phyloP scores from a whole-genome alignment of 1,140 invertebrate species.

The Aphaenogaster ashmeadi region DNA sequence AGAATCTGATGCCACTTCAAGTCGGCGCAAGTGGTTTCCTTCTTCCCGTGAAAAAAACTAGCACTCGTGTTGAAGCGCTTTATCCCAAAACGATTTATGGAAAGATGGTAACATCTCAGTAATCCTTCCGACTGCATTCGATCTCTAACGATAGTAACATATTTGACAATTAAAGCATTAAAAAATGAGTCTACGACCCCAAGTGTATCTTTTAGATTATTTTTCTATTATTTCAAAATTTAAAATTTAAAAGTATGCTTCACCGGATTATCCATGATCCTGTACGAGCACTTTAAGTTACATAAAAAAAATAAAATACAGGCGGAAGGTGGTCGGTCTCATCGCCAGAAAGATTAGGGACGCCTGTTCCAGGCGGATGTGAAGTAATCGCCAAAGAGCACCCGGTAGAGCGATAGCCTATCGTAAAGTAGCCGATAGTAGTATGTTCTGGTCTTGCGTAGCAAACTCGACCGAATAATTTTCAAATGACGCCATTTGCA shows the following conservation, averaged over 20 bases:
- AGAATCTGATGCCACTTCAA: conserved; percentile 77
- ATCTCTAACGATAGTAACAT: not conserved
- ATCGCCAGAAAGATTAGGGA: conserved; percentile 54
- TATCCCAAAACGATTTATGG: conserved; percentile 26
- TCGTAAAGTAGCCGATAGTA: conserved; percentile 76
- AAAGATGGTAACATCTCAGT: conserved; percentile 65
- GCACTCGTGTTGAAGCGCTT: not conserved
- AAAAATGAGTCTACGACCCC: not conserved
- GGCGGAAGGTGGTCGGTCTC: conserved; percentile 23
- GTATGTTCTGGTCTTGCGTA: conserved; percentile 37
- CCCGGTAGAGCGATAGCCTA: conserved; percentile 77
- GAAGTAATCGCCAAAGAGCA: conserved; percentile 76
- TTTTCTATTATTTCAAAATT: not conserved
- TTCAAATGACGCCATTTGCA: conserved; percentile 50
- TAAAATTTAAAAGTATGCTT: not conserved
- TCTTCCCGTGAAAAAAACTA: conserved; percentile 34
- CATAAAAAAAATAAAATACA: conserved; percentile 27
- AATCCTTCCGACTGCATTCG: conserved; percentile 49
- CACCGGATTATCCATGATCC: not conserved
- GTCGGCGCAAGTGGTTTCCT: conserved; percentile 39
- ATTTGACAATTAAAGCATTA: not conserved
- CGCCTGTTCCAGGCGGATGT: conserved; percentile 77
- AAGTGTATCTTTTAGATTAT: not conserved
- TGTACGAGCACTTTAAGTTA: not conserved
- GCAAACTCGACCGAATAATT: conserved; percentile 38